phyloP scores from a whole-genome alignment of 2,113 vertebrate genomes.

The Paracyprichromis sp. region DNA sequence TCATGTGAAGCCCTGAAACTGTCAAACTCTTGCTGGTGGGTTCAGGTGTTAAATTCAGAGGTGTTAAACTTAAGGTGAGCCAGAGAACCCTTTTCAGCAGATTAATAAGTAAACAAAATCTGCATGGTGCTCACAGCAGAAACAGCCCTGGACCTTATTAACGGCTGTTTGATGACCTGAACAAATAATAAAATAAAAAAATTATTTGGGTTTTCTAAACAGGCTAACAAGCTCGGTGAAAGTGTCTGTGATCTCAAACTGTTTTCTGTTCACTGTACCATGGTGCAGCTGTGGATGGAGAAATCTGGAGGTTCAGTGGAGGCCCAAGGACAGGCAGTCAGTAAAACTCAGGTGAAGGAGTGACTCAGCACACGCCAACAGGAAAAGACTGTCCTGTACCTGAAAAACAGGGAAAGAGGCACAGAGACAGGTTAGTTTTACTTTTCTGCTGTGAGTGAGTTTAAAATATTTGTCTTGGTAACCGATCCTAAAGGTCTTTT shows the following conservation, averaged over 20 bases:
- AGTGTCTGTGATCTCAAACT: neutral
- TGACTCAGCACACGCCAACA: neutral
- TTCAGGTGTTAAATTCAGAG: neutral
- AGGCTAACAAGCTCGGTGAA: neutral
- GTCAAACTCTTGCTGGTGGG: neutral
- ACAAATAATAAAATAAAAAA: neutral
- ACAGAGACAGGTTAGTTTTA: neutral
- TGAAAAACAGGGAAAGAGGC: neutral
- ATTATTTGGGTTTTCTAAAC: neutral
- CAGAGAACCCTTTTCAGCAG: neutral
- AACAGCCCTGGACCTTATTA: neutral
- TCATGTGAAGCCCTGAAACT: neutral
- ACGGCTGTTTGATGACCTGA: neutral
- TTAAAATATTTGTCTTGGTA: neutral
- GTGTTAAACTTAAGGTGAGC: neutral
- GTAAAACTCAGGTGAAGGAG: neutral
- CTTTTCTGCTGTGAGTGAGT: neutral
- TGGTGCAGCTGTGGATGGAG: neutral
- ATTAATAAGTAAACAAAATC: neutral
- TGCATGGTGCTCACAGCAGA: neutral
- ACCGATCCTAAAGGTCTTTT: neutral
- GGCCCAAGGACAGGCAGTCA: neutral
- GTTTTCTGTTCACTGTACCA: slow-evolving; percentile 14
- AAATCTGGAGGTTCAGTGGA: neutral
- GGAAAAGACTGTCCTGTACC: neutral